phyloP scores from a whole-genome alignment of 2,797 vertebrate species.

The Chaenodraco wilsoni region DNA sequence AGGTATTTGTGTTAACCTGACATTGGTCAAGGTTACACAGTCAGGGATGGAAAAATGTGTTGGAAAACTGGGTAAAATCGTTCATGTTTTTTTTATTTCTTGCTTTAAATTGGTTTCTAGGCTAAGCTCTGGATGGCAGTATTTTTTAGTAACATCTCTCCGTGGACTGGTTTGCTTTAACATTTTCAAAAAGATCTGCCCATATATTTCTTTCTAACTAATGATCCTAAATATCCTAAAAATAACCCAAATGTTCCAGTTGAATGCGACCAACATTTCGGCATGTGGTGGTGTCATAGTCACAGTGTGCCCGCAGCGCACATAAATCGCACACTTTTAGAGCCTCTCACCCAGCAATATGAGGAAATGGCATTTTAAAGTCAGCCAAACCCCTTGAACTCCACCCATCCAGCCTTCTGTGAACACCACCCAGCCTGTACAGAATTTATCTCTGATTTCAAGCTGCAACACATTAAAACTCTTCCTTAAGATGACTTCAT shows the following conservation, averaged over 20 bases:
- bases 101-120: conserved; percentile 1
- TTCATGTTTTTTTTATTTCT: neutral
- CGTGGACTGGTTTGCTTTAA: neutral
- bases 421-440: conserved; percentile 65
- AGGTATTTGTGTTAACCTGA: neutral
- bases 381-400: conserved; percentile 68
- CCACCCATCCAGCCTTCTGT: conserved; percentile 64
- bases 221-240: conserved; percentile 27
- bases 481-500: conserved; percentile 81
- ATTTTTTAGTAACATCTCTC: neutral
- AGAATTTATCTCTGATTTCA: conserved; percentile 80
- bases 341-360: conserved; percentile 50
- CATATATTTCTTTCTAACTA: neutral
- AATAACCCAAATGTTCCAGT: conserved; percentile 22
- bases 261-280: conserved; percentile 25
- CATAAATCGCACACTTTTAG: conserved; percentile 59
- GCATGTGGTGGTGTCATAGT: conserved; percentile 22
- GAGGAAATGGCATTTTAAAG: conserved; percentile 73
- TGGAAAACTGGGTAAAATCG: neutral
- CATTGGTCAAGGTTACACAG: neutral
- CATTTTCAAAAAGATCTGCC: neutral
- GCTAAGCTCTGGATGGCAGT: neutral
- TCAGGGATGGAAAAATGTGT: neutral
- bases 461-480: conserved; percentile 81
- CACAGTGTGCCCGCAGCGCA: conserved; percentile 30